Conservation (phyloP, 2,888 invertebrate species). For the Lithophane ornitopus region DNA sequence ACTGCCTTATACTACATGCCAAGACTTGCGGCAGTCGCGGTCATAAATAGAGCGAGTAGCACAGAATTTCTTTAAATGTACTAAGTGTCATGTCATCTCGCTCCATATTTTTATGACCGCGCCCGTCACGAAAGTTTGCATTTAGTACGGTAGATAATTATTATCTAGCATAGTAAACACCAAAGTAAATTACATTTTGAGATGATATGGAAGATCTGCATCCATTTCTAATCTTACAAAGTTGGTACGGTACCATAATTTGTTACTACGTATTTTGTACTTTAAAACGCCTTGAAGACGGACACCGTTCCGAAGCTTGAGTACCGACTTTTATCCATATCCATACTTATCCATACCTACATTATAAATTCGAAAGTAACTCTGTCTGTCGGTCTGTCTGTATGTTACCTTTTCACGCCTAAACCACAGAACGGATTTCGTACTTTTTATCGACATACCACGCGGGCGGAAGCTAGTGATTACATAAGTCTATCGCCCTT, state of each 20-base stretch:
- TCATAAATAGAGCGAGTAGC: not conserved
- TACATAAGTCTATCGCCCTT: not conserved
- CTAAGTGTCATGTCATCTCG: not conserved
- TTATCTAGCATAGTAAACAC: not conserved
- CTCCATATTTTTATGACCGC: not conserved
- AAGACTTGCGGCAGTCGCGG: not conserved
- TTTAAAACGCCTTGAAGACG: conserved; percentile 54
- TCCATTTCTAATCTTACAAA: not conserved
- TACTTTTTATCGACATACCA: too few relatives aligned
- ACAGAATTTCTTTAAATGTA: not conserved
- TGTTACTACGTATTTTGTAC: conserved; percentile 58
- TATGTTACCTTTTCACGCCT: too few relatives aligned
- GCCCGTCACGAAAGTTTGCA: not conserved
- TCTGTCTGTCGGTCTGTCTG: too few relatives aligned
- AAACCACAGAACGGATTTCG: too few relatives aligned
- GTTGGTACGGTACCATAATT: conserved; percentile 30
- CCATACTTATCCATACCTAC: too few relatives aligned
- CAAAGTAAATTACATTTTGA: conserved; percentile 1
- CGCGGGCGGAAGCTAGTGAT: not conserved
- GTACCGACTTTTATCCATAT: conserved; percentile 17
- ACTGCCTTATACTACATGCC: not conserved
- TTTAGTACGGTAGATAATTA: not conserved
- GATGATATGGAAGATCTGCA: conserved; percentile 12
- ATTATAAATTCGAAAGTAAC: too few relatives aligned
- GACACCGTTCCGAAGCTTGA: conserved; percentile 20